phyloP scores from a whole-genome alignment of 2,113 vertebrate species.

The Silurus meridionalis region DNA sequence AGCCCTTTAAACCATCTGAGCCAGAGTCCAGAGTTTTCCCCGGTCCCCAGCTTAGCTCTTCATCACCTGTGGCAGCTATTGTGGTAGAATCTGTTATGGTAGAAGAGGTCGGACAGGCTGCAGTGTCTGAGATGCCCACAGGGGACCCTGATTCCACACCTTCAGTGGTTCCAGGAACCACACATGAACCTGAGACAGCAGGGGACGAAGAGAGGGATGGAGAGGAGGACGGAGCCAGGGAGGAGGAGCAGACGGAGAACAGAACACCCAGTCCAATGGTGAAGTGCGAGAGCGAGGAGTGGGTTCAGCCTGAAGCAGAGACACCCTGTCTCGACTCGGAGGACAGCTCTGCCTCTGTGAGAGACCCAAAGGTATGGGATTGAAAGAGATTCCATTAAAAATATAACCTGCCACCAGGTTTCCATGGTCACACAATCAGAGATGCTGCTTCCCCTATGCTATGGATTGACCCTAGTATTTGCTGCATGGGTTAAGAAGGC shows the following conservation, averaged over 20 bases:
- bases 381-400: background rate
- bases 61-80: background rate
- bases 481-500: background rate
- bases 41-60: background rate
- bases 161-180: constrained; percentile 9
- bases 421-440: background rate
- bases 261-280: constrained; percentile 68
- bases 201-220: constrained; percentile 58
- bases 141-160: background rate
- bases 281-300: constrained; percentile 76
- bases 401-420: background rate
- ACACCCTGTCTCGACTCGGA: constrained; percentile 79
- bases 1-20: constrained; percentile 67
- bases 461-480: background rate
- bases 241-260: constrained; percentile 69
- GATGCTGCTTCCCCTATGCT: background rate
- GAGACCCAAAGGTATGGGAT: constrained; percentile 84
- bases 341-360: constrained; percentile 87
- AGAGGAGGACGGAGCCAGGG: constrained; percentile 74
- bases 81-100: constrained; percentile 58
- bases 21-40: constrained; percentile 41
- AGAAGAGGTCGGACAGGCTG: constrained; percentile 18
- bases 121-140: background rate
- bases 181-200: constrained; percentile 50
- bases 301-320: constrained; percentile 71